These are phyloP conservation scores for Eretmochelys imbricata DNA, from an alignment of 2,113 vertebrate genomes.

Conservation along the genomic window DNA sequence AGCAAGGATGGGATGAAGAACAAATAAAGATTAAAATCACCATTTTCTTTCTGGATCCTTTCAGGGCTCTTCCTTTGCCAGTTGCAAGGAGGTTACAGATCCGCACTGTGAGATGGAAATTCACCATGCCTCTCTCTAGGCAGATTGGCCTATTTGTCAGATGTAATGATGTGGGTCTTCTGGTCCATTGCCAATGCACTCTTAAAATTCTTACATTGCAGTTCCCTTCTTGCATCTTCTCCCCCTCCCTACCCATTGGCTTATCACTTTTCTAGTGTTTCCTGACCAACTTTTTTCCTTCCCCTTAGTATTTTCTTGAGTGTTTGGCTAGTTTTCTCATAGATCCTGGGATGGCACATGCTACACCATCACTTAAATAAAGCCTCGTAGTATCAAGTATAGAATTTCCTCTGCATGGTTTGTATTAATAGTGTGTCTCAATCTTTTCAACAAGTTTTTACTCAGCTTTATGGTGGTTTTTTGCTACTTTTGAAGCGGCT, in stretches of 20 bases:
- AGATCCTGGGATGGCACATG: neutral
- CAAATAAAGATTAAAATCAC: neutral
- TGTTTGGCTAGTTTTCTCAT: conserved; percentile 50
- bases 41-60: neutral
- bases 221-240: neutral
- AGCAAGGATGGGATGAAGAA: neutral
- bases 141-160: neutral
- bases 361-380: conserved; percentile 33
- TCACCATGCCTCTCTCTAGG: neutral
- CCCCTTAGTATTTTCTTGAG: conserved; percentile 39
- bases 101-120: conserved; percentile 8
- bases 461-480: neutral
- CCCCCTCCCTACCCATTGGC: conserved; percentile 9
- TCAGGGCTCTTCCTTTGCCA: neutral
- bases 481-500: neutral
- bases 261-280: conserved; percentile 42
- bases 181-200: neutral
- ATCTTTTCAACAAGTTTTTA: neutral
- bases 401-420: neutral
- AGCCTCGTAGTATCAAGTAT: neutral
- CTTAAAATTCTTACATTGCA: neutral
- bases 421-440: neutral
- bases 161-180: neutral
- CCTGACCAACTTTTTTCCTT: conserved; percentile 2
- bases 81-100: neutral